Evolutionary conservation across 2,888 invertebrate genomes (phyloP).

Genomic region (Magallana nippona): DNA sequence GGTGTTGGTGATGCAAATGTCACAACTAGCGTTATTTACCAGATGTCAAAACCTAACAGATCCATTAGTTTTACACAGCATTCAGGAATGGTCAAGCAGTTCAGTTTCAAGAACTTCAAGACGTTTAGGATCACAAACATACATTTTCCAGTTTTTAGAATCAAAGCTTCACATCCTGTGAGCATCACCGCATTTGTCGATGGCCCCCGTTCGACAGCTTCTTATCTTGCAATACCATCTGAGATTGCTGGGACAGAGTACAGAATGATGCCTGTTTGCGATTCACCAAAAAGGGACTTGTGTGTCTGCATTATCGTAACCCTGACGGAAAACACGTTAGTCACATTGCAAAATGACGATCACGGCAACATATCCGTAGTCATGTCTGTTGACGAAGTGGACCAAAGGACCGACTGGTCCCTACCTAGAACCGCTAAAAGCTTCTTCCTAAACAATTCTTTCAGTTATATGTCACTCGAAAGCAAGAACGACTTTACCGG

Average conservation of each 20-base stretch:
- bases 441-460: neutral
- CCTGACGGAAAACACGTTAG: neutral
- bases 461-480: neutral
- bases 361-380: neutral
- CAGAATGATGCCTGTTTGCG: conserved; percentile 17
- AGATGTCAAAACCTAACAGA: too few species aligned
- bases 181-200: conserved; percentile 25
- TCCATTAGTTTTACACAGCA: neutral
- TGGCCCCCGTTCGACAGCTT: neutral
- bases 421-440: neutral
- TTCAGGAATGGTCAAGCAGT: neutral
- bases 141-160: neutral
- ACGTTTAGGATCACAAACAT: neutral
- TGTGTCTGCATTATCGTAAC: neutral
- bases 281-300: neutral
- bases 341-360: neutral
- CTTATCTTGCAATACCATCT: neutral
- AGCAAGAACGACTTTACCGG: neutral
- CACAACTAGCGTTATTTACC: neutral
- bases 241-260: neutral
- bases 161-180: neutral
- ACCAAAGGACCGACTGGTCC: neutral
- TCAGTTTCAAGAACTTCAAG: neutral
- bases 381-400: neutral
- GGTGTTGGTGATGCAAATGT: neutral